A percentile compares a stretch with the other conserved stretches of the same genome.
Conservation (phyloP, 2,113 vertebrate species). For the Drymodes brunneopygia region DNA sequence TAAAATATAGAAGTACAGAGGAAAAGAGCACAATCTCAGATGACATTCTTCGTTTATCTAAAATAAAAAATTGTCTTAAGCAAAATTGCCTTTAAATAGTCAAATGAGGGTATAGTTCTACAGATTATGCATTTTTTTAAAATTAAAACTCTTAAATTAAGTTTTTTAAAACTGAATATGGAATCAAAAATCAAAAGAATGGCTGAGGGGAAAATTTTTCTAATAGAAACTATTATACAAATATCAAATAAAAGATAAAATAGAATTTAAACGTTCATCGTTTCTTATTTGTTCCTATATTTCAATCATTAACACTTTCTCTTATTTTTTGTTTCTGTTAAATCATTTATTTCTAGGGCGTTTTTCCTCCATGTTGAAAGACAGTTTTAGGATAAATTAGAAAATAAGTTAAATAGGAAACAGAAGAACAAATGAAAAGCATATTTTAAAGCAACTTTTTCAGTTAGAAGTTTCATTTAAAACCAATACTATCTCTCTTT, state of each 20-base stretch:
- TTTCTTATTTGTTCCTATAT: background rate
- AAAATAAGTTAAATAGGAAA: background rate
- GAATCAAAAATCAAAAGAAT: background rate
- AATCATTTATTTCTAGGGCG: background rate
- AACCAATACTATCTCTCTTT: background rate
- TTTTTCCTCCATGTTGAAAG: background rate
- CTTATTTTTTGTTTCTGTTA: background rate
- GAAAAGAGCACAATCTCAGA: background rate
- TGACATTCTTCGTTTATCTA: background rate
- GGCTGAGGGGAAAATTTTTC: rapidly evolving
- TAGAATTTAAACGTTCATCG: background rate
- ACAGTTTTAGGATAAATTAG: background rate
- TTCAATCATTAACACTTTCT: background rate
- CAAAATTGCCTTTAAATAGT: background rate
- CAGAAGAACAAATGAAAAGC: background rate
- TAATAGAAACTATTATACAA: background rate
- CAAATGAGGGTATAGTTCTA: background rate
- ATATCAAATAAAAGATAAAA: background rate
- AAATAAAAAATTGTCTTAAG: background rate
- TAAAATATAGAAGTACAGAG: background rate
- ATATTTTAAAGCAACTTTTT: background rate
- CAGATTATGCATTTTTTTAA: background rate
- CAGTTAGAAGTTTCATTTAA: background rate
- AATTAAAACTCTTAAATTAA: background rate
- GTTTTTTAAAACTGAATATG: background rate